Evolutionary conservation across 2,888 invertebrate genomes (phyloP).

Genomic region (Cosmorhoe ocellata): DNA sequence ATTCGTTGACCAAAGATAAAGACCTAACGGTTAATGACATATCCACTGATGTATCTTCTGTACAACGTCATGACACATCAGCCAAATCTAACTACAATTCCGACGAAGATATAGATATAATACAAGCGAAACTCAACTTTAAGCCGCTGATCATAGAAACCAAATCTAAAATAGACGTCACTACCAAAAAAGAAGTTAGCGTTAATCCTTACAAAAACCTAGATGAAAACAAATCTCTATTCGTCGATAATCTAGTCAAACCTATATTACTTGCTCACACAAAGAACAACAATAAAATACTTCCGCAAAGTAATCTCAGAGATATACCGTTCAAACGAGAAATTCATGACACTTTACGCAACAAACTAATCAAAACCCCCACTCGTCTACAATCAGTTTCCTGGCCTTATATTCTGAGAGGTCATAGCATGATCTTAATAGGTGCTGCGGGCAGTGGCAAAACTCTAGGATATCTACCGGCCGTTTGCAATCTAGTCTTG

Average conservation of each 20-base stretch:
- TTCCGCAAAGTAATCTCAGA: constrained; percentile 51
- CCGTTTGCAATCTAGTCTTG: constrained; percentile 83
- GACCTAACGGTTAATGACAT: neutral
- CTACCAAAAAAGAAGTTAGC: constrained; percentile 36
- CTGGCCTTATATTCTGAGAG: constrained; percentile 87
- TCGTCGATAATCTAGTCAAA: constrained; percentile 67
- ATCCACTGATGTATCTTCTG: neutral
- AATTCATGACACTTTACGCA: constrained; percentile 54
- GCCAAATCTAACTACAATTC: constrained; percentile 4
- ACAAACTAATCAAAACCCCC: constrained; percentile 60
- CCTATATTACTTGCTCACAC: constrained; percentile 72
- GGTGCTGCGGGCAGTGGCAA: constrained; percentile 84
- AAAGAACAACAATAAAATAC: constrained; percentile 57
- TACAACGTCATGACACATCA: neutral
- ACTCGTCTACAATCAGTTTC: constrained; percentile 85
- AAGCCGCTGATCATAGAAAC: neutral
- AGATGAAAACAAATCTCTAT: constrained; percentile 60
- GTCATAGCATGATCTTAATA: constrained; percentile 85
- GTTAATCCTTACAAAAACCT: constrained; percentile 69
- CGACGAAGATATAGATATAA: constrained; percentile 17
- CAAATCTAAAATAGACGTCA: neutral
- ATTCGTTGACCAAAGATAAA: neutral
- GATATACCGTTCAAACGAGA: constrained; percentile 60
- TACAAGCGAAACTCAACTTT: constrained; percentile 1
- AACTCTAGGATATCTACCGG: constrained; percentile 87